Conservation (phyloP, 2,888 invertebrate species). For the Sarcophaga rosellei region DNA sequence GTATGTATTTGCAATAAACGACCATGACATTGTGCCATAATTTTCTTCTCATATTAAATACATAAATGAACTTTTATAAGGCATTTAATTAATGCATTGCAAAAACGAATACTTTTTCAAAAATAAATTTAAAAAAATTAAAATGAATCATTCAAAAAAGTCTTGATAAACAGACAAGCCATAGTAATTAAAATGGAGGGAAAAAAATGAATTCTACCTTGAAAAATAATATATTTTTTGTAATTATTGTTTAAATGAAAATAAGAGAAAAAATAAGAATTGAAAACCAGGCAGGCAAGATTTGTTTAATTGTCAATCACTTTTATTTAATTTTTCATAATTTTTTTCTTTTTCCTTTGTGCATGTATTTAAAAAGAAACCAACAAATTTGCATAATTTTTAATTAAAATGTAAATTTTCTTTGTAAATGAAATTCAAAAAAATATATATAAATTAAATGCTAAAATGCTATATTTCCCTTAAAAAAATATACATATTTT, state of each 20-base stretch:
- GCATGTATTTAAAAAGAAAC: not conserved
- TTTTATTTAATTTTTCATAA: not conserved
- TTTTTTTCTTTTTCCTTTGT: not conserved
- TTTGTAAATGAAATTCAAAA: conserved; percentile 1
- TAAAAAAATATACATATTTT: not conserved
- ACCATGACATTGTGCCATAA: not conserved
- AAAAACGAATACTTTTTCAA: not conserved
- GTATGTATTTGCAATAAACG: too few species aligned
- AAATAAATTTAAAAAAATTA: not conserved
- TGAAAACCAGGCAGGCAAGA: not conserved
- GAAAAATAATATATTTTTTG: not conserved
- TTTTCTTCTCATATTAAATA: not conserved
- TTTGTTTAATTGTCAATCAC: not conserved
- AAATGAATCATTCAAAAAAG: not conserved
- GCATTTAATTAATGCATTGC: conserved; percentile 3
- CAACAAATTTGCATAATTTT: conserved; percentile 61
- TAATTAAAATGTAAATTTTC: conserved; percentile 42
- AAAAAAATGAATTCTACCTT: not conserved
- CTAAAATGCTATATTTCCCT: not conserved
- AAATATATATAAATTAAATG: too few species aligned
- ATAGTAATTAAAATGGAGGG: not conserved
- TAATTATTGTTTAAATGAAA: not conserved
- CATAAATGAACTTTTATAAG: not conserved
- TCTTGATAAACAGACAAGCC: not conserved
- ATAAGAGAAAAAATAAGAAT: not conserved